Evolutionary conservation across 2,797 vertebrate species (phyloP).

Genomic region (Lithobates pipiens): DNA sequence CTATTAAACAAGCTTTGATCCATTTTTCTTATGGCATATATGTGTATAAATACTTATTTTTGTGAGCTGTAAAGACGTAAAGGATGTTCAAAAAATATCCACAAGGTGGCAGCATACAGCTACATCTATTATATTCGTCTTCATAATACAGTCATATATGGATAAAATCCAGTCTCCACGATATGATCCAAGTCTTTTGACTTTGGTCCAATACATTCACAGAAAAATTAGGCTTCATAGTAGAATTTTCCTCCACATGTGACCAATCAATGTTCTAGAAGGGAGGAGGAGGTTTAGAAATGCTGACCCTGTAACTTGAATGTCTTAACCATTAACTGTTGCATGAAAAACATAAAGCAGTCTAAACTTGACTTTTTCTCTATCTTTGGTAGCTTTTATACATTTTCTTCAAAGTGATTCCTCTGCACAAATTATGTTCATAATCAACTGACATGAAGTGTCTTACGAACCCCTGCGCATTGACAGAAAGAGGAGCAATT

Average conservation of each 20-base stretch:
- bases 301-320: slow-evolving; percentile 47
- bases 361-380: too few species aligned
- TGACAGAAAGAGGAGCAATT: too few species aligned
- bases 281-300: slow-evolving; percentile 18
- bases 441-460: too few species aligned
- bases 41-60: neutral
- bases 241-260: slow-evolving; percentile 56
- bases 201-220: slow-evolving; percentile 44
- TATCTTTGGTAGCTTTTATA: too few species aligned
- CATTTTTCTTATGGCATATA: neutral
- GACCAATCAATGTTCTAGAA: slow-evolving; percentile 43
- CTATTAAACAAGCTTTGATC: too few species aligned
- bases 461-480: too few species aligned
- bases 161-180: slow-evolving; percentile 48
- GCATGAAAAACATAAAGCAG: too few species aligned
- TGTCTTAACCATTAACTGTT: slow-evolving; percentile 19
- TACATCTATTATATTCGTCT: neutral
- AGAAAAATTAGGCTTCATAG: slow-evolving; percentile 53
- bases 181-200: slow-evolving; percentile 52
- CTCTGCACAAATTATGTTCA: too few species aligned
- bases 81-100: neutral
- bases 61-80: neutral
- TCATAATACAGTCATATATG: neutral
- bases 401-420: too few species aligned
- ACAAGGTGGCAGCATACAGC: slow-evolving; percentile 39